phyloP scores from a whole-genome alignment of 1,140 invertebrate genomes.

The Acyrthosiphon pisum region DNA sequence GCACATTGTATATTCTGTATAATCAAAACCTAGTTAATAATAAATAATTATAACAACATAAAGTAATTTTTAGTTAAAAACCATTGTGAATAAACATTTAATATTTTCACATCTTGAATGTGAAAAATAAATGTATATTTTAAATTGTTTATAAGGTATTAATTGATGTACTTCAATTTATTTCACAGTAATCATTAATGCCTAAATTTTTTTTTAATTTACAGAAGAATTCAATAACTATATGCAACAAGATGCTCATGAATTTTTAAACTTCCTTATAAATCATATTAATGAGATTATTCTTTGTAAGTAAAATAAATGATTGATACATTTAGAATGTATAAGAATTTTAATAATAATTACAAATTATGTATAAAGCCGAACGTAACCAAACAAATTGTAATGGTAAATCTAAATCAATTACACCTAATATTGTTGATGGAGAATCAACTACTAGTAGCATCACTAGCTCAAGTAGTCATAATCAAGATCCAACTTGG shows the following conservation, averaged over 20 bases:
- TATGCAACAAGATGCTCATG: conserved; percentile 99
- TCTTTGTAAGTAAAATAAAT: conserved; percentile 71
- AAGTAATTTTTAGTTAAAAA: background rate
- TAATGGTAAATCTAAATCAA: conserved; percentile 63
- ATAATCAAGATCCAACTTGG: conserved; percentile 91
- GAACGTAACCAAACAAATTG: conserved; percentile 79
- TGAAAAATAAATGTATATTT: background rate
- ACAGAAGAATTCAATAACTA: conserved; percentile 99
- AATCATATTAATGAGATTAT: conserved; percentile 96
- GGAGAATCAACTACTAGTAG: conserved; percentile 66
- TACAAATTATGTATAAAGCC: conserved; percentile 66
- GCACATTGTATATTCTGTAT: background rate
- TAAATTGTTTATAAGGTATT: background rate
- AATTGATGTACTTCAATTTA: background rate
- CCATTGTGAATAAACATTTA: conserved; percentile 36
- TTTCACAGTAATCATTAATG: background rate
- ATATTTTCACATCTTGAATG: background rate
- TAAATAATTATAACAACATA: background rate
- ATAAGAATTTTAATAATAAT: conserved; percentile 42
- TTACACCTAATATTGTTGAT: conserved; percentile 63
- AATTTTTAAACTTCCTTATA: conserved; percentile 98
- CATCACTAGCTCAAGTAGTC: conserved; percentile 60
- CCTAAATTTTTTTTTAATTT: conserved; percentile 63
- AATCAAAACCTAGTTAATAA: background rate
- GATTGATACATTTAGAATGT: background rate